These are phyloP conservation scores for Lepilemur ruficaudatus DNA, from an alignment of 2,797 vertebrate genomes.

Conservation along the genomic window DNA sequence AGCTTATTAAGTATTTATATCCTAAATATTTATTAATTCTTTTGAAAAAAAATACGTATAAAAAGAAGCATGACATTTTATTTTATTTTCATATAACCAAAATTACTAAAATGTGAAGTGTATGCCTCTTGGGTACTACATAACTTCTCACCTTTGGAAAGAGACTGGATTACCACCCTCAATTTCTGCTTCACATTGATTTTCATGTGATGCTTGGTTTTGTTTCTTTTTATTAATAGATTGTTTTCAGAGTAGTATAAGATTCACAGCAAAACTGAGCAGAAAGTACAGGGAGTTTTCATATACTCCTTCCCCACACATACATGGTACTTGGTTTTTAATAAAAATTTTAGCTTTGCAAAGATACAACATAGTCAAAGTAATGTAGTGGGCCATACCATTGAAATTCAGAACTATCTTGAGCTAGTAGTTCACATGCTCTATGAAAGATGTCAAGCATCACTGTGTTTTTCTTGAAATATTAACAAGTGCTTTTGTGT, in stretches of 20 bases:
- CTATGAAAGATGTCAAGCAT: not conserved
- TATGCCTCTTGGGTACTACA: not conserved
- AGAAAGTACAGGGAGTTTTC: not conserved
- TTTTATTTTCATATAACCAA: not conserved
- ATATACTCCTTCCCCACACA: not conserved
- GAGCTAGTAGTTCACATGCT: not conserved
- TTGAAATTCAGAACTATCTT: not conserved
- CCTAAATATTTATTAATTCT: not conserved
- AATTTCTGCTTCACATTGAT: not conserved
- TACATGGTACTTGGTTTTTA: not conserved
- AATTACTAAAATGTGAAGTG: not conserved
- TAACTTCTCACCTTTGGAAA: not conserved
- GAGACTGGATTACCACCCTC: not conserved
- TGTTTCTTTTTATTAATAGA: not conserved
- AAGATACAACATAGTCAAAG: not conserved
- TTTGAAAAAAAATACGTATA: not conserved
- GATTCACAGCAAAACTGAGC: not conserved
- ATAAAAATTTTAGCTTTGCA: not conserved
- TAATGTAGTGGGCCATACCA: not conserved
- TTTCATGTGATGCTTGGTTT: not conserved
- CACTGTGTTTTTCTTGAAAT: not conserved
- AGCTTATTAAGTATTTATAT: not conserved
- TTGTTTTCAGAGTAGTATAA: not conserved
- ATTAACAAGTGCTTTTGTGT: not conserved
- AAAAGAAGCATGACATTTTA: not conserved